Evolutionary conservation across 1,140 invertebrate species (phyloP), one percentile per base, ranked within the genome.

Genomic region (Saccostrea glomerata): DNA sequence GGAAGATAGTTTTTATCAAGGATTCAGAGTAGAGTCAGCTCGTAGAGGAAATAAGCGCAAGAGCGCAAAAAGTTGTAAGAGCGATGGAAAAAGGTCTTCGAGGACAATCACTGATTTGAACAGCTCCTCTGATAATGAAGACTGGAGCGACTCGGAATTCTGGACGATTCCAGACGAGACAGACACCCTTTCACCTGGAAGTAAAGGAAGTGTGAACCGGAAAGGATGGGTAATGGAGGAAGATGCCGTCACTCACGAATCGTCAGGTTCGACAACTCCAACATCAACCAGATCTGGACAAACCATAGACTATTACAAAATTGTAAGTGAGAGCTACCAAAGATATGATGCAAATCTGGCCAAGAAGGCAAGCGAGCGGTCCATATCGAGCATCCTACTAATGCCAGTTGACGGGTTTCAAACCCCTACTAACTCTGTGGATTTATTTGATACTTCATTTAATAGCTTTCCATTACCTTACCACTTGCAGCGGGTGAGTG

Each of bases 381-480:
- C 92, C 84, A 93, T 93, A 89, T 93, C 92, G 86, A 93, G 92
- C 86, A 93, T 93, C 70, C 88, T 93, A 90, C 90, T 93, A 92
- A 91, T 90, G 87, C 90, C 91, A 82, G 40, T 89, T 89, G 91
- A 92, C 87, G 90, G 90, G 54, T 73, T 89, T 70, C 56, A 25
- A 54, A 88, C 87, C n/a, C 90, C 92, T 86, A 92, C 91, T 93
- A 93, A 92, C 89, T 89, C 91, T 40, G 92, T 91, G 30, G 91
- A 90, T 84, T 91, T 87, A 90, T 89, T 90, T 88, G 86, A 88
- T 88, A 88, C 90, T 88, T 89, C 90, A 84, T 86, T 85, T 89
- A 91, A 93, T 86, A 86, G 86, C 70, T 90, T 89, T 85, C 87
- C 84, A 85, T 90, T 89, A 86, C 87, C 84, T 77, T 73, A 84